Percentiles rank a stretch among this genome's conserved stretches.
Conservation (phyloP, 2,797 vertebrate genomes). For the Poecilia wingei region DNA sequence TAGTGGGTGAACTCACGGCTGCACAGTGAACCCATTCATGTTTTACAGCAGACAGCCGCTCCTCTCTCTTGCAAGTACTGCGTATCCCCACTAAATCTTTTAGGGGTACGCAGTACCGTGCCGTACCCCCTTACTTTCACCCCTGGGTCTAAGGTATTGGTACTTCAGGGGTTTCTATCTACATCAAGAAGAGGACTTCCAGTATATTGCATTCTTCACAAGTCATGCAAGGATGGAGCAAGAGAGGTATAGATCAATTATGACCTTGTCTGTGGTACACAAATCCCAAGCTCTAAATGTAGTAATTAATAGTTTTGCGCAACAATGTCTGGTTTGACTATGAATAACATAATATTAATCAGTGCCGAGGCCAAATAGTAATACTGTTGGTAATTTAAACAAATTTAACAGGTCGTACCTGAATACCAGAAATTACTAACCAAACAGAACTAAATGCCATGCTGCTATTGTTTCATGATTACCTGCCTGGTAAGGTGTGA, state of each 20-base stretch:
- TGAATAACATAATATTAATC: neutral
- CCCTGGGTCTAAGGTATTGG: neutral
- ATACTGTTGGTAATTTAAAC: neutral
- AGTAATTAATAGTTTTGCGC: neutral
- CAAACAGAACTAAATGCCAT: neutral
- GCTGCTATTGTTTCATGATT: neutral
- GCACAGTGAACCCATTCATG: too few relatives aligned
- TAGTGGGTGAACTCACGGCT: too few relatives aligned
- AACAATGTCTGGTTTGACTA: neutral
- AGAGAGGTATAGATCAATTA: neutral
- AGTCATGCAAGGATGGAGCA: neutral
- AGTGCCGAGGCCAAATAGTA: neutral
- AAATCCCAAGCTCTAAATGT: neutral
- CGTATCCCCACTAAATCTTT: too few relatives aligned
- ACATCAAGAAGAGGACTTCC: neutral
- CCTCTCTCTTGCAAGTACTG: too few relatives aligned
- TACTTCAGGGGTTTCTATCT: neutral
- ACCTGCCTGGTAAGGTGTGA: neutral
- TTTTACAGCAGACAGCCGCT: too few relatives aligned
- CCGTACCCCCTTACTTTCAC: too few relatives aligned
- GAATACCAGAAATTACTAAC: neutral
- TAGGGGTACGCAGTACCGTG: too few relatives aligned
- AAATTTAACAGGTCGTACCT: neutral
- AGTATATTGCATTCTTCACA: neutral
- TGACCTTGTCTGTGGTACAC: neutral